phyloP scores from a whole-genome alignment of 2,797 vertebrate genomes.

The Neosalanx taihuensis region DNA sequence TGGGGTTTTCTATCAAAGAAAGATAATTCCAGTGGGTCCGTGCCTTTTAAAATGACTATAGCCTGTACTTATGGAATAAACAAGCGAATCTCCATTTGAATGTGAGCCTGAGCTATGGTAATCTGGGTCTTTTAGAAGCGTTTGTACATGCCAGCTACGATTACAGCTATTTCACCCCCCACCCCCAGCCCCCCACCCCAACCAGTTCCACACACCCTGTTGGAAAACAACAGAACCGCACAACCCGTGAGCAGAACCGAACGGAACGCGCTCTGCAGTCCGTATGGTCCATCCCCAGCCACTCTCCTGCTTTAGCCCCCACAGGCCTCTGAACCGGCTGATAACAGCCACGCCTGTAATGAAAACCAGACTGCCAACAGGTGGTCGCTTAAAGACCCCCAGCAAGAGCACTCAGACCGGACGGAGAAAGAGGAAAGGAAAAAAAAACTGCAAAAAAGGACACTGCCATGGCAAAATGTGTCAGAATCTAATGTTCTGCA shows the following conservation, averaged over 20 bases:
- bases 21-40: conserved; percentile 4
- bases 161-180: conserved; percentile 43
- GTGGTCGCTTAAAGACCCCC: conserved; percentile 97
- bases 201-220: conserved; percentile 30
- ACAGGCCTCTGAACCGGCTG: conserved; percentile 71
- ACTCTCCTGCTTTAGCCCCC: conserved; percentile 39
- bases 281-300: too few species aligned
- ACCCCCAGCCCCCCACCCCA: conserved; percentile 18
- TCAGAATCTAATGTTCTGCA: conserved; percentile 99
- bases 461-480: conserved; percentile 88
- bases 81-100: conserved; percentile 20
- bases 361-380: conserved; percentile 91
- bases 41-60: conserved; percentile 26
- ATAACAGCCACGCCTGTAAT: conserved; percentile 78
- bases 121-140: conserved; percentile 45
- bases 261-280: too few species aligned
- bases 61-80: conserved; percentile 42
- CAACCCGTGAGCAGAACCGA: conserved; percentile 32
- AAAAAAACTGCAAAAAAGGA: conserved; percentile 39
- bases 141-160: conserved; percentile 50
- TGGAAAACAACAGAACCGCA: conserved; percentile 29
- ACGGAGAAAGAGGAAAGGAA: conserved; percentile 33
- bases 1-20: conserved; percentile 30
- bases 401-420: conserved; percentile 89
- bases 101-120: conserved; percentile 1